Base-by-base conservation (phyloP, 2,113 vertebrate genomes). In the Calidris pugnax region DNA sequence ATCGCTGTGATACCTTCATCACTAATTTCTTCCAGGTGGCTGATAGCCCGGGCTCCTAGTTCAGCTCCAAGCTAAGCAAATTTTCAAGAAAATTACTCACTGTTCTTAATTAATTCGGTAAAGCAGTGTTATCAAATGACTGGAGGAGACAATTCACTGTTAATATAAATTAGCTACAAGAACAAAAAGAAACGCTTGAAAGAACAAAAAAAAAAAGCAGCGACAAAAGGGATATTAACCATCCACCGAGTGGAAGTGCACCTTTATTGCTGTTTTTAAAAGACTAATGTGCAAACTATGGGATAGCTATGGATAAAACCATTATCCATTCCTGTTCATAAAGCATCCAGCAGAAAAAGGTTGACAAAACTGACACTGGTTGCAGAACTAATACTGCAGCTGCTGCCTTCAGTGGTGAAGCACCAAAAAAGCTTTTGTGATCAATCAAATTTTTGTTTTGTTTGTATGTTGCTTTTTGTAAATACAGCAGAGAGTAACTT, bases 1-100 rank as follows among this genome's bases (percentile, higher is more conserved):
- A 99, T 99, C 5, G 99, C 99, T 30, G 81, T 30, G 4, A 99
- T 99, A 28, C 99, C 99, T 85, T 98, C 98, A 60, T 99, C 98
- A 2, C 98, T 99, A 41, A 98, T 98, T 98, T 99, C 99, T 95
- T 99, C 99, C 95, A 99, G 98, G 94, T 99, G 99, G 96, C 99
- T 99, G 96, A 99, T 97, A 73, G 99, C 99, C 56, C 92, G 97
- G 16, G 99, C 99, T 75, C 98, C 98, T 2, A 99, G 98, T 73
- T 99, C 98, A 14, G 98, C 99, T 72, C 99, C 99, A 45, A 99
- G 96, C 99, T 99, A 86, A 82, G 60, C 27, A 95, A 69, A 92
- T 87, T 51, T 60, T 66, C 39, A 93, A 85, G 32, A 89, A 68
- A 84, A 45, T 91, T 53, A 92, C 5, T 75, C 62, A 68, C 9